Evolutionary conservation across 2,797 vertebrate species (phyloP).

Genomic region (Muscicapa striata): DNA sequence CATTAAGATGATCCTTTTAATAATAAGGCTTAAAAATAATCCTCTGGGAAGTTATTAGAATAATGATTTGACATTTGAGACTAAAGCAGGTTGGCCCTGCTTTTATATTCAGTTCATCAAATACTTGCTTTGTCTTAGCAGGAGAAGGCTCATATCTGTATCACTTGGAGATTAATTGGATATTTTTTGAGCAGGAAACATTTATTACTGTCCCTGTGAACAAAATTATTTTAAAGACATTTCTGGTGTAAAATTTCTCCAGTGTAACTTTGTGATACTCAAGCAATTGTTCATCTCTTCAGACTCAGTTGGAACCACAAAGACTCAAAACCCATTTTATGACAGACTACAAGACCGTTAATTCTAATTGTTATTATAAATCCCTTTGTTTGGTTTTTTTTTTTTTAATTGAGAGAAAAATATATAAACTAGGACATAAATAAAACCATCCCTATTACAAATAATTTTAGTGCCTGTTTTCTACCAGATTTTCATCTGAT

Average conservation of each 20-base stretch:
- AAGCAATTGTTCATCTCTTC: neutral
- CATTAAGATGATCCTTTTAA: neutral
- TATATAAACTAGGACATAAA: neutral
- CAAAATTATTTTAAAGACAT: neutral
- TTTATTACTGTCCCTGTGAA: neutral
- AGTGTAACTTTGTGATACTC: neutral
- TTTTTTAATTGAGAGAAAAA: neutral
- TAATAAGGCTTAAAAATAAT: neutral
- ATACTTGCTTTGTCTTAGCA: slow-evolving; percentile 1
- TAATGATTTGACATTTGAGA: neutral
- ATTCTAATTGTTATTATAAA: neutral
- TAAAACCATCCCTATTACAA: neutral
- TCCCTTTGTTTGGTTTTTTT: neutral
- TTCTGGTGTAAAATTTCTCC: neutral
- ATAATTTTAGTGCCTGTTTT: neutral
- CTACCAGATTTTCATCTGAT: neutral
- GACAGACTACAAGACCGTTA: neutral
- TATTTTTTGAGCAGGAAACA: neutral
- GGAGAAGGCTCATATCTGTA: neutral
- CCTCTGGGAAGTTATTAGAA: neutral
- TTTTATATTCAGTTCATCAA: slow-evolving; percentile 2
- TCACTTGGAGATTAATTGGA: neutral
- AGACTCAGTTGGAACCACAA: neutral
- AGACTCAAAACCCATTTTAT: neutral
- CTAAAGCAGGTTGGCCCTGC: neutral